Base-by-base conservation (phyloP, 2,797 vertebrate species). In the Rhabdophis nuchalis region DNA sequence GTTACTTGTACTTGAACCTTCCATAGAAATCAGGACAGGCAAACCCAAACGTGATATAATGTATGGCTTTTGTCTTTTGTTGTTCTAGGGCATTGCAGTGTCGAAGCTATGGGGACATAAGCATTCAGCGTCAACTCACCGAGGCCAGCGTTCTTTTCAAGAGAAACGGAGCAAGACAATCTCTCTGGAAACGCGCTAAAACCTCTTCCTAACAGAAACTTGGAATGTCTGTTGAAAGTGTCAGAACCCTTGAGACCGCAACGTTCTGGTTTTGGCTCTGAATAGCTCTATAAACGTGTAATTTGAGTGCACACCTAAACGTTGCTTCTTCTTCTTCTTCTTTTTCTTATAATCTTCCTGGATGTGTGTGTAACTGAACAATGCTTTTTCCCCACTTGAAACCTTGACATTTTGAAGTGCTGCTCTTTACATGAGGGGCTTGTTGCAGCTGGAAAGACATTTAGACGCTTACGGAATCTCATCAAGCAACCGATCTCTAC, bases 261-360 rank as follows among this genome's bases (percentile, higher is more conserved):
- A 0, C 10, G 50, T 82, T 20, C n/a, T 41, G 36, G 52, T 16
- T 29, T 61, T 56, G 50, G 12, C 23, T 57, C 88, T 90, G 86
- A 93, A 56, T 0, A 0, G 0, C 52, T 27, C 23, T 32, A 82
- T 25, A 46, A 58, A n/a, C 16, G 56, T 90, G 87, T 56, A 91
- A 88, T 93, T 27, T 50, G 29, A 85, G 87, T 52, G 88, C 32
- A 92, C 87, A 57, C 56, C 92, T 86, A 50, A 53, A 56, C 20
- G 25, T 90, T 54, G 57, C 72, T 46, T 46, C 46, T 46, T 46
- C 46, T 46, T 46, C 46, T 46, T 46, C 46, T 46, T 46, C 41
- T 46, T 46, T 4, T 46, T 4, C 41, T 52, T 52, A 7, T 53
- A 20, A 58, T 56, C 52, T 90, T 64, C 23, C 7, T 1, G 86